Evolutionary conservation across 2,888 invertebrate genomes (phyloP), one percentile per base, ranked within the genome.

Genomic region (Mylabris sibirica): DNA sequence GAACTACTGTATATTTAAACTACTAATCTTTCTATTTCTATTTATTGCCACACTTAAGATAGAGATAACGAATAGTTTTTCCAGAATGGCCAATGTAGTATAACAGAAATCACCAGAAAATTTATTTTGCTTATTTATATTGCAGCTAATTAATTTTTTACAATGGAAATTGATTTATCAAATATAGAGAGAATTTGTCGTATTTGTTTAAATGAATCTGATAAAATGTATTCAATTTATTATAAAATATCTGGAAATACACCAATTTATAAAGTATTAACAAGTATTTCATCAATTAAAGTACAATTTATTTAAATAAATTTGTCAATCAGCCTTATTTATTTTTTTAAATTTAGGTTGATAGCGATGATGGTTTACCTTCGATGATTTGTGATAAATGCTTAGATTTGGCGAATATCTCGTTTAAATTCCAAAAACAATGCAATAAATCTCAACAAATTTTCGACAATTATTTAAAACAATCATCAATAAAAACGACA

Each of bases 201-300:
- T 59, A 70, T 74, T 17, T 80, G 80, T 72, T 72, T 80, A 20
- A 67, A 71, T 60, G 77, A 79, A 74, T 75, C 74, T 49, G 75
- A 78, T 20, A 75, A 76, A 69, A 79, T 79, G 77, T 75, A 70
- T 64, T 79, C 80, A 1, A 73, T 80, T 69, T 79, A 75, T 64
- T 77, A 76, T 57, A 74, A 76, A 70, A 66, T 79, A 26, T 74
- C 74, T 67, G 78, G 77, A 26, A 38, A 77, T 30, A 61, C 74
- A 9, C 72, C 73, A 3, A 70, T 80, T 35, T 77, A 74, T 71
- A 79, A 80, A 73, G 76, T 80, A 49, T 65, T 80, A 26, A 77
- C 74, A 64, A 77, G 74, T 64, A 73, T 80, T 61, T 77, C 79
- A 24, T 72, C 76, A 14, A 76, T 79, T 64, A 76, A 75, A 70